Base-by-base conservation (phyloP, 2,797 vertebrate genomes). In the Danio tinwini region DNA sequence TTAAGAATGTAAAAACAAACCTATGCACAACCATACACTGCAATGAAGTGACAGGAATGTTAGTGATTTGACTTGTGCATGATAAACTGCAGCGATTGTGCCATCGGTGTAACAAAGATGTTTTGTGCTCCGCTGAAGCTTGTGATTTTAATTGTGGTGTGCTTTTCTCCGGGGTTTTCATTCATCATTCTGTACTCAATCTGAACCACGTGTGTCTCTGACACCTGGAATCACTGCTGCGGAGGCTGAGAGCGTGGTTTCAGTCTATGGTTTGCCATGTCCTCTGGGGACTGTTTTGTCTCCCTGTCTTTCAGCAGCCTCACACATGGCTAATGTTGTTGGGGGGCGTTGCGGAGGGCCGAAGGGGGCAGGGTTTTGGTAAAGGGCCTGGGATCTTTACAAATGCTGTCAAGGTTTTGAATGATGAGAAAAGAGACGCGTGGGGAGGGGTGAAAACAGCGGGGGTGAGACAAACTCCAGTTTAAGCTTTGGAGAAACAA, bases 311-410 rank as follows among this genome's bases (percentile, higher is more conserved):
- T 67, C 44, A 65, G 55, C 39, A 58, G 56, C 62, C 56, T 47
- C 71, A 72, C 80, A 82, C 80, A 86, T 77, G 74, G 68, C 67
- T 56, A 55, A 13, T 70, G 68, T 61, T 58, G 61, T 76, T 44
- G 19, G 64, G n/a, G 52, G 63, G 69, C 10, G 9, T 64, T 17
- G 16, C 16, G 1, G 21, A 17, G 47, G 74, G n/a, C 53, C 13
- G n/a, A 55, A 52, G 59, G 74, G 19, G 67, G 64, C 21, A 55
- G 70, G 39, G 13, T n/a, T n/a, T 17, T 68, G 29, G 37, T 62
- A 74, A 47, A 56, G 74, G 63, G 78, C 69, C 67, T 80, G 56
- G 69, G 67, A 81, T 71, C 47, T 79, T 81, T 84, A 72, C 45
- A 81, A 83, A 75, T 58, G 44, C 61, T 76, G 80, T 73, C 19